Conservation (phyloP, 2,113 vertebrate genomes). For the Atherinomorus stipes region DNA sequence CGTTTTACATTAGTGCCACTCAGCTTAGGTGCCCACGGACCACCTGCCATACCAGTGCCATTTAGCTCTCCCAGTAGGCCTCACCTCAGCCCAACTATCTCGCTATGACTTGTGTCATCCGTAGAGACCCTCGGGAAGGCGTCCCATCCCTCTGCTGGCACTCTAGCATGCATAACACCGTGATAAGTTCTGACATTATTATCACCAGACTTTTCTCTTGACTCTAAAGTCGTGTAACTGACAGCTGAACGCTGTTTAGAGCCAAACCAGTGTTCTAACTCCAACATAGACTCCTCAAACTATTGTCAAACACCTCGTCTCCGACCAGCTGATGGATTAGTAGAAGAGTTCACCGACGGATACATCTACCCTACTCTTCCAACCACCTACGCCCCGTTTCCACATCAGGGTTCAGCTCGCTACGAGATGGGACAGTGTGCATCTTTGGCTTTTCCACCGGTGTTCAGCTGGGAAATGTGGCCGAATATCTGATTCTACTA, state of each 20-base stretch:
- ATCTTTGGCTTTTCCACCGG: too few relatives aligned
- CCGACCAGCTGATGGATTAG: too few relatives aligned
- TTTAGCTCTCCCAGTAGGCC: conserved; percentile 55
- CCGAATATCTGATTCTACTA: too few relatives aligned
- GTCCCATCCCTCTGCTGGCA: conserved; percentile 21
- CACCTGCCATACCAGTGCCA: conserved; percentile 43
- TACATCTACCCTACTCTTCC: too few relatives aligned
- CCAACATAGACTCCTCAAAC: too few relatives aligned
- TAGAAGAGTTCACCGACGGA: too few relatives aligned
- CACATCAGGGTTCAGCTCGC: too few relatives aligned
- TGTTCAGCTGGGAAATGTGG: too few relatives aligned
- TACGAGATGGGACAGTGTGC: too few relatives aligned
- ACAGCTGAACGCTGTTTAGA: conserved; percentile 18
- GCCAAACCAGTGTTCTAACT: neutral
- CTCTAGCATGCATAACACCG: conserved; percentile 27
- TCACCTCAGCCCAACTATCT: conserved; percentile 40
- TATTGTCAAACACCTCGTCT: too few relatives aligned
- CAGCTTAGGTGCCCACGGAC: conserved; percentile 37
- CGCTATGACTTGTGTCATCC: conserved; percentile 24
- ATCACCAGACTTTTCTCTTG: conserved; percentile 44
- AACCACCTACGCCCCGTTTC: too few relatives aligned
- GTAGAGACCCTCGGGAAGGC: conserved; percentile 46
- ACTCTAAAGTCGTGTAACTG: conserved; percentile 16
- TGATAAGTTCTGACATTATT: conserved; percentile 51
- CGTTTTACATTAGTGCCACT: conserved; percentile 60